Base-by-base conservation (phyloP, 2,888 invertebrate species). In the Amaurobius ferox region DNA sequence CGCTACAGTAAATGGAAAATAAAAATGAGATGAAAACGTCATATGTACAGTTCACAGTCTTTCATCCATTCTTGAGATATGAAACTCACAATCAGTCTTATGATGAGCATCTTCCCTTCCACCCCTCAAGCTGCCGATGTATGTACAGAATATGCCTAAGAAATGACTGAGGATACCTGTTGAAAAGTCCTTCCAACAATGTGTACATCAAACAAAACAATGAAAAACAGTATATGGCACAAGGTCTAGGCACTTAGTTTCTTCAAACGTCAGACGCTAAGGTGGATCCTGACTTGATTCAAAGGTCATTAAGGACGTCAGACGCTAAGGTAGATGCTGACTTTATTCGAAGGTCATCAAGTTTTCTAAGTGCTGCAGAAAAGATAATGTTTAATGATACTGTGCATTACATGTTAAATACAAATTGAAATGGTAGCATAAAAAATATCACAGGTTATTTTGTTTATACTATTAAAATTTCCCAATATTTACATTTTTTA, bases 231-330 rank as follows among this genome's bases (percentile, higher is more conserved):
- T 86, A 30, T 62, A 86, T 86, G 86, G 86, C 86, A 86, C 86
- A 79, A 79, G 72, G 71, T 79, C 79, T 79, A 79, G 86, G 86
- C 86, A 86, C 86, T 86, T 86, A 55, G 48, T 79, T 73, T 73
- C 68, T 74, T 86, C 39, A 11, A 70, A 48, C 26, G 26, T 55
- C 44, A 35, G 62, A 62, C 39, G 32, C 67, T 55, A 74, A n/a
- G n/a, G n/a, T n/a, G n/a, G n/a, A n/a, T n/a, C n/a, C n/a, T n/a
- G n/a, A n/a, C n/a, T n/a, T n/a, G n/a, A 55, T 35, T 32, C 32
- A 67, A 48, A 30, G 44, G 55, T 28, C 28, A 16, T 67, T 29
- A 19, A 66, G 26, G 23, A 64, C 11, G 29, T 64, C 26, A 39
- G 26, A 1, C n/a, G 23, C 48, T 29, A 35, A 28, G n/a, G n/a